Percentiles rank a stretch among this genome's conserved stretches.
These are phyloP conservation scores for Philopedon plagiatum DNA, from an alignment of 2,888 invertebrate species.

Conservation along the genomic window DNA sequence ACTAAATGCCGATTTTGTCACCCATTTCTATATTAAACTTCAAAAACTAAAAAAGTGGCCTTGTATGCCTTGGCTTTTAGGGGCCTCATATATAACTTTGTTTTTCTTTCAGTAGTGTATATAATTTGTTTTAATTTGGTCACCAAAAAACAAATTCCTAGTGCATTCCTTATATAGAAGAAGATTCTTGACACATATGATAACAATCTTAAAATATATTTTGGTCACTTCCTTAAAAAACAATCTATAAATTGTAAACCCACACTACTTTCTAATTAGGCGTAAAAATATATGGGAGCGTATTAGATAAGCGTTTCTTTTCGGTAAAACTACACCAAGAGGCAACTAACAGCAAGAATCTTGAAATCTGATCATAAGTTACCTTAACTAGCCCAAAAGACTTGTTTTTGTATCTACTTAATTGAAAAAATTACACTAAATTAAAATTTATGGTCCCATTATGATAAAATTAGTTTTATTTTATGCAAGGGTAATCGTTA, in stretches of 20 bases:
- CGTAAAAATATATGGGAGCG: constrained; percentile 32
- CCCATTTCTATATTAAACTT: no score
- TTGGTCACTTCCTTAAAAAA: constrained; percentile 20
- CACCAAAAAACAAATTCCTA: neutral
- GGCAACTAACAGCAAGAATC: constrained; percentile 29
- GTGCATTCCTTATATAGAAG: neutral
- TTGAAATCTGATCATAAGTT: constrained; percentile 28
- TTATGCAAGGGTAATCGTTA: neutral
- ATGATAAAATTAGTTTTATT: constrained; percentile 1
- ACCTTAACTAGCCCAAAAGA: constrained; percentile 32
- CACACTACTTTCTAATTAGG: constrained; percentile 26
- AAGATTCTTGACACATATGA: neutral
- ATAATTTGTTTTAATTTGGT: neutral
- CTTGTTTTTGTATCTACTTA: constrained; percentile 21
- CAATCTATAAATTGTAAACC: constrained; percentile 28
- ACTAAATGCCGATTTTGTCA: no score
- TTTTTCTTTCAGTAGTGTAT: no score
- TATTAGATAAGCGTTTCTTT: constrained; percentile 25
- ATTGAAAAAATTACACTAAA: constrained; percentile 12
- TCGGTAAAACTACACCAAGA: constrained; percentile 20
- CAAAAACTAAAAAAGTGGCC: no score
- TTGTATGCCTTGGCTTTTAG: no score
- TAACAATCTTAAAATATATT: constrained; percentile 20
- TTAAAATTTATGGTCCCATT: constrained; percentile 23
- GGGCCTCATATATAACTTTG: no score